Conservation (phyloP, 2,113 vertebrate genomes). For the Pungitius pungitius region DNA sequence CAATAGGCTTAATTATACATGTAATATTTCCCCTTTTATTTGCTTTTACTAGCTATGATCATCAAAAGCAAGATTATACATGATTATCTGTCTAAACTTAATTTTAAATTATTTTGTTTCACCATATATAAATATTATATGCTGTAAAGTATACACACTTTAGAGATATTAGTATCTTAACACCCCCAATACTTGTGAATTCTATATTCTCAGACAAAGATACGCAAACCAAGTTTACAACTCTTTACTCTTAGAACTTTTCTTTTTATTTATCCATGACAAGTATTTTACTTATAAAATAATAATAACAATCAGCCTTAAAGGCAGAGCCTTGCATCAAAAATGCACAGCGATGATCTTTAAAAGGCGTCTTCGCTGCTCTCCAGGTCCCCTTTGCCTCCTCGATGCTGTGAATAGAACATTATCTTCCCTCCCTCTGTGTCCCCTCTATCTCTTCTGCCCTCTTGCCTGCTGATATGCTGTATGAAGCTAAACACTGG, state of each 20-base stretch:
- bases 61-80: no score
- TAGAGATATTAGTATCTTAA: background rate
- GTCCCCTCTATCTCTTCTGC: conserved; percentile 44
- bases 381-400: conserved; percentile 26
- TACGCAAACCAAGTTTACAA: no score
- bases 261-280: background rate
- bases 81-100: no score
- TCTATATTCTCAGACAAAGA: no score
- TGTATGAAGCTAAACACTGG: conserved; percentile 67
- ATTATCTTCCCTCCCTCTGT: conserved; percentile 41
- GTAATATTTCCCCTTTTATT: no score
- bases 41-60: no score
- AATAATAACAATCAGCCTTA: background rate
- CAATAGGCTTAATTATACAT: background rate
- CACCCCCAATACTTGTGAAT: background rate
- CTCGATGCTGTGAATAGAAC: conserved; percentile 53
- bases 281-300: background rate
- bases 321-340: background rate
- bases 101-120: no score
- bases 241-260: background rate
- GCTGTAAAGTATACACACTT: background rate
- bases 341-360: conserved; percentile 15
- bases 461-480: conserved; percentile 61
- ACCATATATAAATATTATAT: no score
- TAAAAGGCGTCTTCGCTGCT: conserved; percentile 22